Evolutionary conservation across 2,797 vertebrate species (phyloP).

Genomic region (Oceanodroma leucorhoa): DNA sequence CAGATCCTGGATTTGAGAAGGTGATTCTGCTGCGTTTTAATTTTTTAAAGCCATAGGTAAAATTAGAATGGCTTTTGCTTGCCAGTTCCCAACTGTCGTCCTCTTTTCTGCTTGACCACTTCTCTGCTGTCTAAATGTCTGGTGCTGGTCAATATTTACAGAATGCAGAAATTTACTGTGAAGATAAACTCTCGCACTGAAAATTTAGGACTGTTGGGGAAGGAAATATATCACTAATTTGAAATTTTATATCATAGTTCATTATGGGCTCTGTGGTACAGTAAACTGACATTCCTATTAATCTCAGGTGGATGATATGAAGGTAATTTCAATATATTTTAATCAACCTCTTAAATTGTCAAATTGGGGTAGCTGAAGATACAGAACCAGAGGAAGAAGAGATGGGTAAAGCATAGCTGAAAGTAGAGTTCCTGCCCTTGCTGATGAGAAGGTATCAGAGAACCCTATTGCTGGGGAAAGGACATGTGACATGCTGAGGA

Average conservation of each 20-base stretch:
- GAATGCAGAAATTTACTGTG: not conserved
- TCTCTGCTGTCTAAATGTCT: not conserved
- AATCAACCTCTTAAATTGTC: not conserved
- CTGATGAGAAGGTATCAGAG: not conserved
- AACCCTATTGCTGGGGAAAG: not conserved
- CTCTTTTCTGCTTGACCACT: not conserved
- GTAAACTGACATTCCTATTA: not conserved
- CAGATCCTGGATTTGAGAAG: not conserved
- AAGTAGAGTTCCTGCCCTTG: not conserved
- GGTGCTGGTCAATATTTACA: not conserved
- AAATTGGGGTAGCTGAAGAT: not conserved
- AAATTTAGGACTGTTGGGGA: not conserved
- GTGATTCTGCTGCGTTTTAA: not conserved
- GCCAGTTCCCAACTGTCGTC: not conserved
- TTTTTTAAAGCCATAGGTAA: not conserved
- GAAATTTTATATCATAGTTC: not conserved
- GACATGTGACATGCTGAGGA: accelerated
- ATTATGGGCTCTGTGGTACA: not conserved
- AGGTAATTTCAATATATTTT: not conserved
- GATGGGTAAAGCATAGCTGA: not conserved
- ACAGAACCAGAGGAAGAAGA: not conserved
- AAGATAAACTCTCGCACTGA: not conserved
- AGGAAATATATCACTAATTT: not conserved
- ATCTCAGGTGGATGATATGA: not conserved
- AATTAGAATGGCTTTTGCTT: not conserved